These are phyloP conservation scores for Pandion haliaetus DNA, from an alignment of 2,113 vertebrate genomes.

Conservation along the genomic window DNA sequence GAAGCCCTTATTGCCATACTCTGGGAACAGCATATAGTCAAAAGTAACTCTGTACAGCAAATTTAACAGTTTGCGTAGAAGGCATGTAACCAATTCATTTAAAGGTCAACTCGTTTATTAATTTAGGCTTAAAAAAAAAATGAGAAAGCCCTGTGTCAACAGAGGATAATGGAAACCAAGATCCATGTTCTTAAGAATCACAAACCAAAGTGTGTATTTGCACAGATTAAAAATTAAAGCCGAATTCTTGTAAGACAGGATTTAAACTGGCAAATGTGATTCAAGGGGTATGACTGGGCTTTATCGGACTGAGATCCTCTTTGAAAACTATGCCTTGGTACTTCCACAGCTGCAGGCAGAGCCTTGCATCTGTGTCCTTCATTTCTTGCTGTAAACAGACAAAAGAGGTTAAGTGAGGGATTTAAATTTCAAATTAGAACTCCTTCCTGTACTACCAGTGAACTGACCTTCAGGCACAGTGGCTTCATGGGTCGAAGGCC, in stretches of 20 bases:
- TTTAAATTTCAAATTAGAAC: slow-evolving; percentile 47
- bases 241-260: neutral
- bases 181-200: neutral
- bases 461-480: slow-evolving; percentile 86
- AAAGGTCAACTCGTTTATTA: neutral
- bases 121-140: neutral
- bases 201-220: neutral
- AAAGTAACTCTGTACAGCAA: neutral
- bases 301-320: neutral
- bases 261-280: slow-evolving; percentile 10
- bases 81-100: neutral
- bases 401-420: slow-evolving; percentile 51
- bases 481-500: slow-evolving; percentile 79
- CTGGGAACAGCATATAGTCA: neutral
- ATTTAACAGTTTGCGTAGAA: neutral
- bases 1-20: neutral
- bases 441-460: slow-evolving; percentile 73
- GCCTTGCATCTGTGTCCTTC: slow-evolving; percentile 29
- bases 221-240: neutral
- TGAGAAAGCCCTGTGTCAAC: neutral
- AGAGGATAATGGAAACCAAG: neutral
- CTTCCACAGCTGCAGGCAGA: slow-evolving; percentile 31
- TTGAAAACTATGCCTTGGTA: slow-evolving; percentile 14
- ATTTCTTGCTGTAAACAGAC: slow-evolving; percentile 49
- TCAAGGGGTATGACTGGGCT: neutral